phyloP scores from a whole-genome alignment of 2,888 invertebrate species.

The Stenotaenia linearis region DNA sequence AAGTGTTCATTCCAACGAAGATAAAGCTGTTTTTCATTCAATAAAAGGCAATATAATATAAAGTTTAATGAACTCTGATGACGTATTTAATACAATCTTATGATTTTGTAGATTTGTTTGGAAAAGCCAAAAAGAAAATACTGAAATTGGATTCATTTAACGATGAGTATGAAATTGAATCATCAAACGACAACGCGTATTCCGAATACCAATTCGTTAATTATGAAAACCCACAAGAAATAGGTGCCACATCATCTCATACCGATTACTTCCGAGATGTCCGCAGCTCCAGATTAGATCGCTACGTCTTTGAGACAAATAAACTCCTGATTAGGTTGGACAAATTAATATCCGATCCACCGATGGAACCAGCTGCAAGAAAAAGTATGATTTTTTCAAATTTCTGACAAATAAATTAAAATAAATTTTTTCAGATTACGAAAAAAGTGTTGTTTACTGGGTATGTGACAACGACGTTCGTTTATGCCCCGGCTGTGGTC shows the following conservation, averaged over 20 bases:
- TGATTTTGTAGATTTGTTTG: constrained; percentile 49
- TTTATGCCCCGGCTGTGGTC: constrained; percentile 85
- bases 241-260: constrained; percentile 59
- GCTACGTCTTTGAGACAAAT: constrained; percentile 90
- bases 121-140: constrained; percentile 81
- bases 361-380: constrained; percentile 49
- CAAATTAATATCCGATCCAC: constrained; percentile 76
- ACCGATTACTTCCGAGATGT: constrained; percentile 67
- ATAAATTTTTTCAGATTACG: constrained; percentile 52
- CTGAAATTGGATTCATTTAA: constrained; percentile 58
- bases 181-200: not conserved
- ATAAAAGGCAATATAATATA: constrained; percentile 41
- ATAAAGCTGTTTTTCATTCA: constrained; percentile 64
- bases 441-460: constrained; percentile 77
- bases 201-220: constrained; percentile 42
- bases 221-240: constrained; percentile 44
- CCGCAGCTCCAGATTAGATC: constrained; percentile 67
- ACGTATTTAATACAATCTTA: too few species aligned
- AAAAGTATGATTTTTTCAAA: constrained; percentile 39
- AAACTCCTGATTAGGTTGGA: constrained; percentile 89
- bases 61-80: not conserved
- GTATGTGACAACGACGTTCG: constrained; percentile 82
- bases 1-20: constrained; percentile 71
- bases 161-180: not conserved
- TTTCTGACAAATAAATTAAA: not conserved